phyloP scores from a whole-genome alignment of 1,140 invertebrate genomes.

The Drosophila fuyamai region DNA sequence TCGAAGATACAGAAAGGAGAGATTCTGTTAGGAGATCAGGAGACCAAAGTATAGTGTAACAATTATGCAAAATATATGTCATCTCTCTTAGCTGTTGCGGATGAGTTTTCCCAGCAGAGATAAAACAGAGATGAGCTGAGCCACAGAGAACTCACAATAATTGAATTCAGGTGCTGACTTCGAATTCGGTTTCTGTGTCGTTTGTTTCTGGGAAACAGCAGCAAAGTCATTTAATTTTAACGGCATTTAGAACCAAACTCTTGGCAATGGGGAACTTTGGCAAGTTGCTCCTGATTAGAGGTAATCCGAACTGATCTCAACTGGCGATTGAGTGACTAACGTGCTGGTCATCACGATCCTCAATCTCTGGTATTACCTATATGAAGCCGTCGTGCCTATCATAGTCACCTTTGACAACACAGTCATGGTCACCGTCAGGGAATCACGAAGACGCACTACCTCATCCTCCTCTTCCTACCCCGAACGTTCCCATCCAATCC shows the following conservation, averaged over 20 bases:
- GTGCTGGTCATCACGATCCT: conserved; percentile 64
- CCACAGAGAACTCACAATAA: conserved; percentile 41
- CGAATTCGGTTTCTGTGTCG: conserved; percentile 47
- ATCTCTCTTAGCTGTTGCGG: conserved; percentile 47
- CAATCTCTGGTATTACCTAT: conserved; percentile 37
- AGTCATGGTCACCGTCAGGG: conserved; percentile 18
- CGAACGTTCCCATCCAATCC: conserved; percentile 12
- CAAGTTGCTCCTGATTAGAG: conserved; percentile 34
- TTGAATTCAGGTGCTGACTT: conserved; percentile 65
- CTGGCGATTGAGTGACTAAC: conserved; percentile 45
- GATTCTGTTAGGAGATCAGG: conserved; percentile 33
- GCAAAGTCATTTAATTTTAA: conserved; percentile 55
- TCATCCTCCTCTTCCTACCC: neutral
- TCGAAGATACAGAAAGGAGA: conserved; percentile 35
- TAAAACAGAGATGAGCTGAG: conserved; percentile 32
- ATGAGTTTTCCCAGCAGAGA: conserved; percentile 62
- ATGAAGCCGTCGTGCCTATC: conserved; percentile 68
- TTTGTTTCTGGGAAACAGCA: conserved; percentile 39
- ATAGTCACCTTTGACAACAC: conserved; percentile 29
- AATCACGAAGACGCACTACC: conserved; percentile 53
- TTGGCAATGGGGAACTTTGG: neutral
- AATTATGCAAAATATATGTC: conserved; percentile 75
- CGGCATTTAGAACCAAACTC: conserved; percentile 44
- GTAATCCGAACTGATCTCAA: conserved; percentile 14
- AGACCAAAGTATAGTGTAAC: conserved; percentile 41